phyloP scores from a whole-genome alignment of 2,888 invertebrate genomes.

The Globia sparganii region DNA sequence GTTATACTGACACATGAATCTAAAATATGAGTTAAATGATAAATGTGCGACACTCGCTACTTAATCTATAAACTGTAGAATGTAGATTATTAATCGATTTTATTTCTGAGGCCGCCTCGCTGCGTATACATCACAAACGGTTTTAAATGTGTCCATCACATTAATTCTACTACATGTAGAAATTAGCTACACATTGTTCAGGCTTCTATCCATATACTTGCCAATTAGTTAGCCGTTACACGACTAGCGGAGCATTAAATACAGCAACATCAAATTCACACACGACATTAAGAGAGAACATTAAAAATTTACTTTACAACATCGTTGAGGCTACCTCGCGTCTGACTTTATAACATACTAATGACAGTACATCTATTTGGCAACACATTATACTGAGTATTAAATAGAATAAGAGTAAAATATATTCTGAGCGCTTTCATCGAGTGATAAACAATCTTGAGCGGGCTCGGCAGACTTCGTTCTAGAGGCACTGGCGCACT shows the following conservation, averaged over 20 bases:
- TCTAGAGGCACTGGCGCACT: conserved; percentile 35
- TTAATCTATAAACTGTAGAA: conserved; percentile 41
- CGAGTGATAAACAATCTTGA: conserved; percentile 67
- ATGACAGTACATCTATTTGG: conserved; percentile 74
- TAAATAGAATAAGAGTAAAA: conserved; percentile 63
- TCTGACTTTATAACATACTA: conserved; percentile 62
- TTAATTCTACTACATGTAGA: background rate
- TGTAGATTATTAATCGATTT: conserved; percentile 35
- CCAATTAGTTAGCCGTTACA: conserved; percentile 32
- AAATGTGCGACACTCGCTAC: conserved; percentile 53
- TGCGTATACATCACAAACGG: conserved; percentile 18
- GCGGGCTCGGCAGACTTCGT: conserved; percentile 35
- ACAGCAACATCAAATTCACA: conserved; percentile 9
- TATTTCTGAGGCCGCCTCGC: conserved; percentile 48
- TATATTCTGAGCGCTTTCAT: conserved; percentile 62
- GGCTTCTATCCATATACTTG: conserved; percentile 7
- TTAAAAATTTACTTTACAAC: conserved; percentile 14
- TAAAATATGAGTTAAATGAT: conserved; percentile 39
- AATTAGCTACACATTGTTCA: conserved; percentile 7
- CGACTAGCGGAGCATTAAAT: conserved; percentile 32
- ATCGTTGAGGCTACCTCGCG: conserved; percentile 43
- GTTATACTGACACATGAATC: conserved; percentile 32
- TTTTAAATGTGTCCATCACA: conserved; percentile 20
- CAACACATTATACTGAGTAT: conserved; percentile 73
- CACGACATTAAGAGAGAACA: conserved; percentile 23